These are phyloP conservation scores for Diadumene lineata DNA, from an alignment of 92 coral and sea anemone species.

Conservation along the genomic window DNA sequence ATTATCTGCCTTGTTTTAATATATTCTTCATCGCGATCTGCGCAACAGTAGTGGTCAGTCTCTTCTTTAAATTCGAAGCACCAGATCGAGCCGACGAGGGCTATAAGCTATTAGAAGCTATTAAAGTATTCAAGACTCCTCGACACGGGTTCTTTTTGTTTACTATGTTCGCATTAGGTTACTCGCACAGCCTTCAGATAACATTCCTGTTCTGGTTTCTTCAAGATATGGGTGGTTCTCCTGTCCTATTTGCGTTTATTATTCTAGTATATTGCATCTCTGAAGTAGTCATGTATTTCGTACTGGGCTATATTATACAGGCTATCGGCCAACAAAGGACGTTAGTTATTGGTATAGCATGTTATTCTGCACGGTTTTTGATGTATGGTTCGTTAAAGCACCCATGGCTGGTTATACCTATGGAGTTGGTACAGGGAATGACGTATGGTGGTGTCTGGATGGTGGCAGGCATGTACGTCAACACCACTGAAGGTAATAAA, in stretches of 20 bases:
- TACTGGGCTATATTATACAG: slow-evolving; percentile 52
- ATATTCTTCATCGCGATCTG: slow-evolving; percentile 77
- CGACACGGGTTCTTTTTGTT: slow-evolving; percentile 73
- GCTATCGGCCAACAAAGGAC: slow-evolving; percentile 74
- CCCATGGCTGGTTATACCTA: slow-evolving; percentile 80
- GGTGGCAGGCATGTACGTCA: slow-evolving; percentile 68
- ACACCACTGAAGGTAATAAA: slow-evolving; percentile 62
- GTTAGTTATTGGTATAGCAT: slow-evolving; percentile 74
- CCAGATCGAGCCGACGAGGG: slow-evolving; percentile 31
- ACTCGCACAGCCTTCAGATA: slow-evolving; percentile 74
- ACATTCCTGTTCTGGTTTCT: slow-evolving; percentile 81
- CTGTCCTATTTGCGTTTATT: slow-evolving; percentile 65
- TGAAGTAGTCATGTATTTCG: slow-evolving; percentile 72
- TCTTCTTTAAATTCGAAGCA: slow-evolving; percentile 66
- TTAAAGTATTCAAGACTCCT: slow-evolving; percentile 63
- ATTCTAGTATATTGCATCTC: slow-evolving; percentile 71
- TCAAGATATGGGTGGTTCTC: slow-evolving; percentile 85
- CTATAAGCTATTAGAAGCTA: slow-evolving; percentile 47
- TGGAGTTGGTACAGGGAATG: slow-evolving; percentile 84
- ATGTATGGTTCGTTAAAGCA: slow-evolving; percentile 71
- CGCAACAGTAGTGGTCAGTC: slow-evolving; percentile 66
- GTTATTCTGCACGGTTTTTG: slow-evolving; percentile 82
- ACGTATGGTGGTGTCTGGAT: slow-evolving; percentile 91
- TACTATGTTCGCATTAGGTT: slow-evolving; percentile 66
- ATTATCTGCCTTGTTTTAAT: slow-evolving; percentile 78